Evolutionary conservation across 1,140 invertebrate genomes (phyloP), one percentile per base, ranked within the genome.

Genomic region (Idris sp.): DNA sequence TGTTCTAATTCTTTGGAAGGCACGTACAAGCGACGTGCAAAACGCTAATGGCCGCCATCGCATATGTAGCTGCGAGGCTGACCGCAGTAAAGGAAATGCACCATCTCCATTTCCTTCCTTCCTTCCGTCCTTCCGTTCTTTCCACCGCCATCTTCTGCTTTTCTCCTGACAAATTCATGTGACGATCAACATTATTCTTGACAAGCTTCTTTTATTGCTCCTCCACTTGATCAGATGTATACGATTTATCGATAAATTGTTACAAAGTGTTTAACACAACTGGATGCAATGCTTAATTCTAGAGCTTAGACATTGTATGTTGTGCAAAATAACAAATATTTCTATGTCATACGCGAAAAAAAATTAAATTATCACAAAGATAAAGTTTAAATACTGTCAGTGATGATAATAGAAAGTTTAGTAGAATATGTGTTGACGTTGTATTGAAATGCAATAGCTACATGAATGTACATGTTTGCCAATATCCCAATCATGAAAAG

Each of bases 1-100:
- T 67, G 71, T 73, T 78, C 68, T 76, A 76, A 78, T 78, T 78
- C 73, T 78, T 76, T 69, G 65, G 64, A 71, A 78, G 48, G 76
- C 76, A 78, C 76, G 76, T 78, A 73, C 79, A 44, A 26, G 51
- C 38, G 75, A 73, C 68, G 65, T 77, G 65, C 74, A 65, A 77
- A 75, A 75, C 79, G 79, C 68, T 79, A 77, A 74, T 71, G 54
- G 74, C 22, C 51, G 77, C 68, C 69, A 73, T 67, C 48, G 69
- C 56, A 68, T 75, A 53, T 73, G 68, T 61, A 62, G 69, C 43
- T 74, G 65, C 48, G 54, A 64, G 68, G 65, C 26, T 73, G 59
- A 62, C 67, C 77, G 73, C 76, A 73, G 59, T 78, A 72, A 69
- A 59, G 64, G 72, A 54, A 73, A 65, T 65, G 62, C 73, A 67